A percentile compares a stretch with the other conserved stretches of the same genome.
Conservation (phyloP, 1,140 invertebrate species). For the Cydia strobilella region DNA sequence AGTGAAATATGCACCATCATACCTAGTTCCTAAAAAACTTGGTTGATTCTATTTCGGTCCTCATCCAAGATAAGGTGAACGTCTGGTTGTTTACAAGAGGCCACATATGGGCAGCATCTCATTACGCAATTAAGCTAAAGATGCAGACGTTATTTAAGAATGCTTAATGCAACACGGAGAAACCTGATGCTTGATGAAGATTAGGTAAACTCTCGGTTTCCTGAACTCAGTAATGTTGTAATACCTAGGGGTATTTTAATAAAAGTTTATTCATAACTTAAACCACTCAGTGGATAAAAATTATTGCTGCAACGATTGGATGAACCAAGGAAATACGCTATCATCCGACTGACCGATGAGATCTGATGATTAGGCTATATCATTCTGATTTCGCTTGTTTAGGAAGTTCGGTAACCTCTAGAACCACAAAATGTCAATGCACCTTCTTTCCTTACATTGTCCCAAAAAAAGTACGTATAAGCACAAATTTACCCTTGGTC, state of each 20-base stretch:
- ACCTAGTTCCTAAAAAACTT: background rate
- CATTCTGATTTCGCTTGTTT: too few species aligned
- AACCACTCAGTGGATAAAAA: too few species aligned
- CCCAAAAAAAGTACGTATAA: too few species aligned
- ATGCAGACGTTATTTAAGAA: constrained; percentile 17
- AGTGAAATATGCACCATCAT: background rate
- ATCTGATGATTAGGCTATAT: too few species aligned
- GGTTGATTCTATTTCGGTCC: constrained; percentile 1
- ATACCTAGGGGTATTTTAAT: too few species aligned
- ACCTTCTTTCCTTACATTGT: too few species aligned
- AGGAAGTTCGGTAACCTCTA: too few species aligned
- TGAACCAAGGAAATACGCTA: too few species aligned
- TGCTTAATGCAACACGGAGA: constrained; percentile 12
- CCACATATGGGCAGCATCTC: constrained; percentile 26
- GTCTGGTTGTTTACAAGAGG: constrained; percentile 22
- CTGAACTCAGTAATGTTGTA: background rate
- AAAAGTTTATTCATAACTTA: too few species aligned
- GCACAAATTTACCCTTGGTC: background rate
- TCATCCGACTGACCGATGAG: too few species aligned
- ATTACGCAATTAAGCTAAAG: constrained; percentile 12
- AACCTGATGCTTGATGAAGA: background rate
- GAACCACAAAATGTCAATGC: too few species aligned
- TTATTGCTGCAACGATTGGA: too few species aligned
- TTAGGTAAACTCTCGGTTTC: background rate
- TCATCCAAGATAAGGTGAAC: constrained; percentile 22